Base-by-base conservation (phyloP, 2,888 invertebrate genomes). In the Biston betularia region DNA sequence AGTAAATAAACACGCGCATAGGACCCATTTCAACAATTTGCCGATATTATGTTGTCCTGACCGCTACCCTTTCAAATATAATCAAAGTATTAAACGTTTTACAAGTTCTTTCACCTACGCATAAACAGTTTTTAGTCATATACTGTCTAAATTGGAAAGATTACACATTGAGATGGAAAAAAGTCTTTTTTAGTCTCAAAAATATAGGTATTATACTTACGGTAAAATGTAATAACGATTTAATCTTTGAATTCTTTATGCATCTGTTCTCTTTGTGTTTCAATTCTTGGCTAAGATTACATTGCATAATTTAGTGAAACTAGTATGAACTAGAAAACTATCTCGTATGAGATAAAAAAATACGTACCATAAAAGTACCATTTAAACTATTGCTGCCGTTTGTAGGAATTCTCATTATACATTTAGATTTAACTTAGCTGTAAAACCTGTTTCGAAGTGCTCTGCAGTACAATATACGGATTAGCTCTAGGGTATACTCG, bases 21-120 rank as follows among this genome's bases (percentile, higher is more conserved):
- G 80, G 82, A 80, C 73, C 82, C 81, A 77, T 80, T 85, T 75
- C 79, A 76, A 80, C 83, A 78, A 85, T 88, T 89, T 88, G 82
- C 78, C 79, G 75, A 77, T 79, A 82, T 79, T 84, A 80, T 79
- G 58, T 46, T 70, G 56, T 62, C 57, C 63, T 60, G 66, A 66
- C 66, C 67, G 59, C 68, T 68, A 63, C 55, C 58, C 58, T 54
- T 48, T 35, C 53, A 35, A 35, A 58, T n/a, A 11, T 63, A 53
- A 62, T 59, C 50, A 50, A 63, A 45, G 40, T 67, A 58, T 59
- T 15, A 55, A 61, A 58, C 45, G 24, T 56, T 60, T 65, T 55
- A 50, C 44, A n/a, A 52, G 14, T 45, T 45, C 10, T 40, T 33
- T 56, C 35, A 45, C 24, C 56, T 55, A 9, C 9, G 33, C 35